Evolutionary conservation across 2,113 vertebrate genomes (phyloP).

Genomic region (Tichodroma muraria): DNA sequence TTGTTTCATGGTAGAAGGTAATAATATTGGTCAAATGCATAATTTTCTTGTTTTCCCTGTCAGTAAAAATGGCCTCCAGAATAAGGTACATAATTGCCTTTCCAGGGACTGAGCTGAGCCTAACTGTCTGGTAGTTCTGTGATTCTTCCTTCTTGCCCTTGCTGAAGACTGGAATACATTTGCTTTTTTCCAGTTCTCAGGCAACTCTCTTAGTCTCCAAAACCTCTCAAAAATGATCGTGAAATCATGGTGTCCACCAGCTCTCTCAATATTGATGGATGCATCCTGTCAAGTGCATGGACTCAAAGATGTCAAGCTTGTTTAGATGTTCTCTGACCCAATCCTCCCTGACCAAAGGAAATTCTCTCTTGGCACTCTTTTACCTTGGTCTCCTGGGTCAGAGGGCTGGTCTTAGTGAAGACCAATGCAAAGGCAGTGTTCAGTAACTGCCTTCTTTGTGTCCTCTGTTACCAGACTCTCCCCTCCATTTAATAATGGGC

Average conservation of each 20-base stretch:
- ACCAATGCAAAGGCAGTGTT: fast-evolving
- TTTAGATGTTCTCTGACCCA: not conserved
- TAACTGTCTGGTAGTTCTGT: not conserved
- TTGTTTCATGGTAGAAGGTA: not conserved
- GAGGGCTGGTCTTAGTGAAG: not conserved
- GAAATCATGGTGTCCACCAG: too few relatives aligned
- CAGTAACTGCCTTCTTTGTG: not conserved
- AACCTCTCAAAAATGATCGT: not conserved
- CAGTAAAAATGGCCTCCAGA: not conserved
- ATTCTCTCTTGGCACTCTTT: not conserved
- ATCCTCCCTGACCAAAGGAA: too few relatives aligned
- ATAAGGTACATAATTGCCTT: not conserved
- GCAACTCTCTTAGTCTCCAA: not conserved
- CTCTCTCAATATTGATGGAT: not conserved
- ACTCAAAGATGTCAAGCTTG: not conserved
- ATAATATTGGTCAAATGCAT: not conserved
- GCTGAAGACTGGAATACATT: not conserved
- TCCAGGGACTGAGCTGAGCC: not conserved
- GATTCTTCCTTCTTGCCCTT: not conserved
- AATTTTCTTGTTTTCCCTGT: not conserved
- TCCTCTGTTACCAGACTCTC: not conserved
- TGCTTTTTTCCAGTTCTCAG: not conserved
- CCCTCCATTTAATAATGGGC: not conserved
- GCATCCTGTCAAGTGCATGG: too few relatives aligned
- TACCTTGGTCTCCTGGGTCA: not conserved